Evolutionary conservation across 2,113 vertebrate genomes (phyloP), one percentile per base, ranked within the genome.

Genomic region (Tor tambroides): DNA sequence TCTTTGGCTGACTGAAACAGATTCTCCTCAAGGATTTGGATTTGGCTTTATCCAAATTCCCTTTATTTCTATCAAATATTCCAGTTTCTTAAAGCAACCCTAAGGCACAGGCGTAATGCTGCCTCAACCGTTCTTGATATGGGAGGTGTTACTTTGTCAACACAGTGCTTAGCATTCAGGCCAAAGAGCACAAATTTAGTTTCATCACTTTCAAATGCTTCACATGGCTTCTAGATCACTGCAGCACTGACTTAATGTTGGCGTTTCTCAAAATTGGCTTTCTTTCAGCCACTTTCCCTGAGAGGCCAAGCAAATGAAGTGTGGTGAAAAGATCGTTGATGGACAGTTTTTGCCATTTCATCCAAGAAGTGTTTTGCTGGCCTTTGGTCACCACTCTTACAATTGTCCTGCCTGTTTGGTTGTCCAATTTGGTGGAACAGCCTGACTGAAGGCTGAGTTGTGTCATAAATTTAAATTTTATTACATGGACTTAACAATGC

Each of bases 1-100:
- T 75, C 21, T 74, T 21, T 41, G 71, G 21, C 69, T 74, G 21
- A 41, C 32, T 41, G 5, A 26, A 75, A 46, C 38, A 14, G 38
- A 74, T 43, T 74, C 71, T 41, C 71, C 23, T 74, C 38, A 75
- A 75, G 23, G 11, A 75, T 75, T 75, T 46, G 23, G 23, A 75
- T 75, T 12, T 75, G 23, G 41, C 51, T 23, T 12, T 59, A 35
- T 23, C 30, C 17, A 14, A 14, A 32, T 59, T 59, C 30, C 77
- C 4, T 2, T 23, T 59, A 11, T 59, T 35, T 80, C 30, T 21
- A 59, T 35, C 0, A 38, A 59, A 14, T 56, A 59, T 59, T 38
- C 77, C 77, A 59, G 10, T 80, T 80, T 56, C 17, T 80, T 30
- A n/a, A 80, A 59, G 49, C 21, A 78, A 4, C 15, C 4, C 46